A percentile compares a stretch with the other conserved stretches of the same genome.
Evolutionary conservation across 2,113 vertebrate species (phyloP).

Genomic region (Mus spicilegus): DNA sequence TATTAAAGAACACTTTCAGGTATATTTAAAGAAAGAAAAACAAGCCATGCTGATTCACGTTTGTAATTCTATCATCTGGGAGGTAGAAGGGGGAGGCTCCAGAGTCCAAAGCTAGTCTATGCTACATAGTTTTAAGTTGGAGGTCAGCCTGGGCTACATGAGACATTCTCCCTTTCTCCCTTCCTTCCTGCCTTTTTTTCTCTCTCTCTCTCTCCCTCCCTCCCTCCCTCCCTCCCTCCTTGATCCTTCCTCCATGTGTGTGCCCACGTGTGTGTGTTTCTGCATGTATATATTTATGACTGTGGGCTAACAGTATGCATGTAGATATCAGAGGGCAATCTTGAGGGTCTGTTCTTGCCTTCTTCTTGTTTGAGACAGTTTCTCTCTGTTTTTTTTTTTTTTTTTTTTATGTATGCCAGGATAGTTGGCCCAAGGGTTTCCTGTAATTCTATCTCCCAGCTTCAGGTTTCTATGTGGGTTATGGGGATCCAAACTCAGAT

Average conservation of each 20-base stretch:
- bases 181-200: not conserved
- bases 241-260: not conserved
- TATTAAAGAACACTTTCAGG: not conserved
- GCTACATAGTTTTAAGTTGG: too few species aligned
- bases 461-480: not conserved
- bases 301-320: too few species aligned
- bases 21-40: not conserved
- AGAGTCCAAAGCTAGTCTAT: not conserved
- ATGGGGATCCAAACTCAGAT: not conserved
- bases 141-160: not conserved
- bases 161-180: not conserved
- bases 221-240: too few species aligned
- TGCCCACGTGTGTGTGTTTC: not conserved
- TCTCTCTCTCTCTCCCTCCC: too few species aligned
- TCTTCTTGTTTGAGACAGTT: not conserved
- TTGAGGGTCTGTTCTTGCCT: not conserved
- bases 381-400: not conserved
- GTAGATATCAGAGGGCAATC: not conserved
- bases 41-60: too few species aligned
- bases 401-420: not conserved
- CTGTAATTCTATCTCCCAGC: not conserved
- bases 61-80: too few species aligned
- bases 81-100: not conserved
- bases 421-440: not conserved
- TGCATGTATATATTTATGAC: not conserved